Base-by-base conservation (phyloP, 2,888 invertebrate genomes). In the Pomacea canaliculata region DNA sequence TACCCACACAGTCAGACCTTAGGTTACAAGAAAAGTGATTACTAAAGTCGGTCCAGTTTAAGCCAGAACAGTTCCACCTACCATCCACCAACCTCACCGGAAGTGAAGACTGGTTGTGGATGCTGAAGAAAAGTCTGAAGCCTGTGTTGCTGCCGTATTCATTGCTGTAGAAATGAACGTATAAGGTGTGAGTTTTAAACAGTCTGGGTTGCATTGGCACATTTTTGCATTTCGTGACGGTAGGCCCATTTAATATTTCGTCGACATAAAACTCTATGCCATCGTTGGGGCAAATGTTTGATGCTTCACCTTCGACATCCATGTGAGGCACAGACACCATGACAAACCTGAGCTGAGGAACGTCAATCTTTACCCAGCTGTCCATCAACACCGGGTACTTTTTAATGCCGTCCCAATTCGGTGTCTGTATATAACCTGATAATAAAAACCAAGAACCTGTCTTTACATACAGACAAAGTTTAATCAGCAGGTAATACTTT, bases 11-110 rank as follows among this genome's bases (percentile, higher is more conserved):
- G 56, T 70, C 70, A 13, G 18, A 19, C 70, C 23, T n/a, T 3
- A 70, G 23, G 37, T 70, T 70, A 56, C 70, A 70, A 4, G 70
- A 18, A 27, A 70, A 59, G 59, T 70, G 70, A 19, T 23, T 23
- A 23, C 56, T 19, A 12, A 68, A 68, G 13, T 68, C 68, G 13
- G 48, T 46, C 68, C 68, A 68, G 68, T 68, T n/a, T 46, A 37
- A 12, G 12, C 19, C 68, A 12, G 68, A 46, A 46, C 68, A 46
- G 59, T 59, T 60, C n/a, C 23, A 63, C 12, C 27, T 12, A 19
- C 63, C 63, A 7, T 56, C 16, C 0, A 0, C 51, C 51, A 16
- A 0, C 16, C 2, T 2, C 1, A 16, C 16, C 16, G 51, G 51
- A 56, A 56, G 10, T 10, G 51, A 1, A 56, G 51, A 56, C 10